phyloP scores from a whole-genome alignment of 1,140 invertebrate species.

The Pentalonia nigronervosa region DNA sequence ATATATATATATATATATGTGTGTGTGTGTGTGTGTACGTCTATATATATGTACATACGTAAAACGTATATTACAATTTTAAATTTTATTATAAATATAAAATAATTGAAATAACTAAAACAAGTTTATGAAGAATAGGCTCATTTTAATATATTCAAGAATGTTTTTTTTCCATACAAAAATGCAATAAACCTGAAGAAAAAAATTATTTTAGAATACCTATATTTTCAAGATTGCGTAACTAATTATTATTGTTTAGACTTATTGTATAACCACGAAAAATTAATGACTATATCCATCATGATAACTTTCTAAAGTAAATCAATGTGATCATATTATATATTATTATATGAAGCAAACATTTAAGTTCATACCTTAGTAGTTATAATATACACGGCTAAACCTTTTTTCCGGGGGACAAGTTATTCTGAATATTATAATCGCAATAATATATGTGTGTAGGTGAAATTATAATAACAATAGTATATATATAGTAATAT shows the following conservation, averaged over 20 bases:
- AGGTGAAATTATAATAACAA: not conserved
- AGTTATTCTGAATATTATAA: not conserved
- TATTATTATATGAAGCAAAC: not conserved
- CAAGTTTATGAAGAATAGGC: not conserved
- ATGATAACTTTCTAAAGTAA: not conserved
- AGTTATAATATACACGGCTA: not conserved
- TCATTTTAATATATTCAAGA: not conserved
- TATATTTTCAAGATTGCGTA: not conserved
- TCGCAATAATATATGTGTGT: not conserved
- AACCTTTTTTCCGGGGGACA: not conserved
- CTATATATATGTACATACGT: too few species aligned
- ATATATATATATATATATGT: too few species aligned
- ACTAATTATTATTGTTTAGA: not conserved
- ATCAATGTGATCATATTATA: not conserved
- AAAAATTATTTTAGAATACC: not conserved
- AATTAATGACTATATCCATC: not conserved
- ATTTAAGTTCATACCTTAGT: not conserved
- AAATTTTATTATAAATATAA: not conserved
- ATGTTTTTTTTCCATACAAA: not conserved
- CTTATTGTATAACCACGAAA: not conserved
- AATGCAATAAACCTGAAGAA: not conserved
- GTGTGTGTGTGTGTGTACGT: too few species aligned
- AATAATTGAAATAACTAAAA: conserved; percentile 3
- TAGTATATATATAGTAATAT: not conserved
- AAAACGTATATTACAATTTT: not conserved